Conservation (phyloP, 1,140 invertebrate genomes). For the Amphibalanus amphitrite region DNA sequence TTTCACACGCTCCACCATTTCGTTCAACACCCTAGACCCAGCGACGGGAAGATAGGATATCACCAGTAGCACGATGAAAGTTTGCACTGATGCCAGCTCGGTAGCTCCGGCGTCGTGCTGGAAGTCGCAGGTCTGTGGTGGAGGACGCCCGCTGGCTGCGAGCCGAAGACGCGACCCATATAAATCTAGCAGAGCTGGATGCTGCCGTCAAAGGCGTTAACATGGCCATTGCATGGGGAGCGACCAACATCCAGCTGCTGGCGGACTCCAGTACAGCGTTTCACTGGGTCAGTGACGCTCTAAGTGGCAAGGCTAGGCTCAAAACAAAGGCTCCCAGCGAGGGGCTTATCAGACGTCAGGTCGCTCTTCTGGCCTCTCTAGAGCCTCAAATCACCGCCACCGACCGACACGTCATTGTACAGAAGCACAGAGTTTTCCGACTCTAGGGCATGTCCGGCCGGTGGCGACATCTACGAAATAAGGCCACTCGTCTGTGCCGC, state of each 20-base stretch:
- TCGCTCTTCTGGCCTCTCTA: constrained; percentile 3
- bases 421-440: no score
- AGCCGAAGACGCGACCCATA: constrained; percentile 7
- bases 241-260: constrained; percentile 8
- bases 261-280: constrained; percentile 5
- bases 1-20: no score
- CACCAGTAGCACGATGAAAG: not conserved
- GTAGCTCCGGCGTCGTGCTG: constrained; percentile 6
- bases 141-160: constrained; percentile 10
- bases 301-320: constrained; percentile 2
- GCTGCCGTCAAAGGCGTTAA: constrained; percentile 11
- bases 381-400: no score
- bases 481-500: no score
- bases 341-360: not conserved
- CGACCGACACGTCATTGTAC: no score
- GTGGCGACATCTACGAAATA: no score
- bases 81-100: constrained; percentile 12
- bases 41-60: not conserved
- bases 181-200: constrained; percentile 11
- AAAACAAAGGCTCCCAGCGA: constrained; percentile 3
- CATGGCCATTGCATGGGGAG: constrained; percentile 9
- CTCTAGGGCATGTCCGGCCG: no score
- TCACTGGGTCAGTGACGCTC: constrained; percentile 7
- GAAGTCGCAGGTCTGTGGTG: constrained; percentile 4
- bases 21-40: not conserved